These are phyloP conservation scores for Amphipoea oculea DNA, from an alignment of 2,888 invertebrate species.

Conservation along the genomic window DNA sequence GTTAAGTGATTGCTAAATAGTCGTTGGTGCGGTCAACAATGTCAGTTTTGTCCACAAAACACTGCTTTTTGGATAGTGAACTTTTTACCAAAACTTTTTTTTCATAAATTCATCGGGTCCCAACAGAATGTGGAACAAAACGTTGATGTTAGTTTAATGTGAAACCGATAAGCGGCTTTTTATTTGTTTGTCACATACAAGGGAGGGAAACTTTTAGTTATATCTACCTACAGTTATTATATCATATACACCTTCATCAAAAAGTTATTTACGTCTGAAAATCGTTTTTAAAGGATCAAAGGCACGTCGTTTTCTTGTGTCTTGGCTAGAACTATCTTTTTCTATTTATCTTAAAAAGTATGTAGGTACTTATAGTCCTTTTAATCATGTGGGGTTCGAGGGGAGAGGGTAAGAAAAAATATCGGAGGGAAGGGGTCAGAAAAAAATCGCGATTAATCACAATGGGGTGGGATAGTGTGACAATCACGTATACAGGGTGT, in stretches of 20 bases:
- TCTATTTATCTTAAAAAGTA: not conserved
- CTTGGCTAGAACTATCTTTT: not conserved
- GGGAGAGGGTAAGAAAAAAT: not conserved
- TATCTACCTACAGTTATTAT: not conserved
- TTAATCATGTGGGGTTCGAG: not conserved
- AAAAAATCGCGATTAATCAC: too few relatives aligned
- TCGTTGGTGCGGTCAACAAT: not conserved
- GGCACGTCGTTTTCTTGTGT: not conserved
- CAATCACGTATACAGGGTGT: too few relatives aligned
- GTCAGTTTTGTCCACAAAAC: not conserved
- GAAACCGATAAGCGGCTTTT: slow-evolving; percentile 52
- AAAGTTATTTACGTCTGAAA: slow-evolving; percentile 10
- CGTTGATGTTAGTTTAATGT: slow-evolving; percentile 52
- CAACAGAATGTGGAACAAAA: slow-evolving; percentile 24
- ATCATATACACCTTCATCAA: slow-evolving; percentile 13
- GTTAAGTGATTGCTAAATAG: not conserved
- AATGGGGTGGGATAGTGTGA: too few relatives aligned
- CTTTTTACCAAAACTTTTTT: slow-evolving; percentile 10
- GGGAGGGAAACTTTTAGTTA: slow-evolving; percentile 16
- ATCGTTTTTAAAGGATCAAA: not conserved
- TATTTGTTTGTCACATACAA: slow-evolving; percentile 37
- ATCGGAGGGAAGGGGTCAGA: too few relatives aligned
- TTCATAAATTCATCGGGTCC: not conserved
- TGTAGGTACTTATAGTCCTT: not conserved
- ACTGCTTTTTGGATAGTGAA: not conserved